Evolutionary conservation across 53 echinoderm and acorn worm genomes (phyloP).

Genomic region (Henricia sp.): DNA sequence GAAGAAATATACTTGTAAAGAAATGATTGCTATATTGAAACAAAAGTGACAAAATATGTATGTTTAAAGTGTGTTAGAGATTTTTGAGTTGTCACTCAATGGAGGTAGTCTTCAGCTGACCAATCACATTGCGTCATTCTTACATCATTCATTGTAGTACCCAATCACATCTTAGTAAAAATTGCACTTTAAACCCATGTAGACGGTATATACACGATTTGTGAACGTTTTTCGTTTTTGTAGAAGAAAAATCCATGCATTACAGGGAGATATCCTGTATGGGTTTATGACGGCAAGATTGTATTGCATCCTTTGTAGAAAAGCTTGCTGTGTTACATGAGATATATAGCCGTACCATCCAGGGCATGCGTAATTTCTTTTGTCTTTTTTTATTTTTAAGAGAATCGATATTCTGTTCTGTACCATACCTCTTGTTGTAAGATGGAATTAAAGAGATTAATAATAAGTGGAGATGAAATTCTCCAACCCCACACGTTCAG

Average conservation of each 20-base stretch:
- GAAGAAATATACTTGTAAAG: conserved; percentile 48
- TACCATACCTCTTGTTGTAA: conserved; percentile 72
- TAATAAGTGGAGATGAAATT: conserved; percentile 48
- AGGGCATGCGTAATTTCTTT: conserved; percentile 43
- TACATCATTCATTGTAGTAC: conserved; percentile 18
- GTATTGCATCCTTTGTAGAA: conserved; percentile 29
- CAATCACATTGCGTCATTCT: conserved; percentile 37
- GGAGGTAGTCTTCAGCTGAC: conserved; percentile 48
- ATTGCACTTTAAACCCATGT: conserved; percentile 28
- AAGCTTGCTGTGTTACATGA: conserved; percentile 48
- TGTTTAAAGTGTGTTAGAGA: conserved; percentile 63
- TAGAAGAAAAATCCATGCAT: not conserved
- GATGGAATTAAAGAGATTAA: conserved; percentile 62
- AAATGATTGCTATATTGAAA: conserved; percentile 47
- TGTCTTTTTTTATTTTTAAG: conserved; percentile 23
- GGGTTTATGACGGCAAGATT: conserved; percentile 31
- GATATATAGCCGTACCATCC: conserved; percentile 21
- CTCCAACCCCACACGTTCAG: conserved; percentile 58
- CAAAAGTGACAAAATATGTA: conserved; percentile 59
- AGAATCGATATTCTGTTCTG: conserved; percentile 64
- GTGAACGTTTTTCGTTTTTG: not conserved
- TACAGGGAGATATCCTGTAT: conserved; percentile 16
- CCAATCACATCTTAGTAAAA: conserved; percentile 41
- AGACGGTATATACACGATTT: not conserved
- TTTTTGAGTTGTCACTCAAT: conserved; percentile 50